Conservation (phyloP, 1,140 invertebrate genomes). For the Drosophila pallidifrons region DNA sequence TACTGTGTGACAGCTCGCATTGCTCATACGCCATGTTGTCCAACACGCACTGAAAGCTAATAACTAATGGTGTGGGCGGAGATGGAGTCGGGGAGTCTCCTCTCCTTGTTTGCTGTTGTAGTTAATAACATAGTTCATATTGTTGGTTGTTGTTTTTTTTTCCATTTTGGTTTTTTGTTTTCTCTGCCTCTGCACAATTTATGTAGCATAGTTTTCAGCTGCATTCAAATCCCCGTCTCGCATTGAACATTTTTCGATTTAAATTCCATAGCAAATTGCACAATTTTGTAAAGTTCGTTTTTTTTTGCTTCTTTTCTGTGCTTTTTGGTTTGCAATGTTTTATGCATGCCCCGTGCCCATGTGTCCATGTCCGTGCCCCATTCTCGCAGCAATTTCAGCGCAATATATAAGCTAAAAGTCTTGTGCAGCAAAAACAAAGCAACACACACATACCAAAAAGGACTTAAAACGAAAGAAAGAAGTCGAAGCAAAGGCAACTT, state of each 20-base stretch:
- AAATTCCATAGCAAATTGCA: slow-evolving; percentile 5
- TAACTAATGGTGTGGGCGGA: slow-evolving; percentile 25
- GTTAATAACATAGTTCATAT: slow-evolving; percentile 24
- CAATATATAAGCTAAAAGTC: slow-evolving; percentile 1
- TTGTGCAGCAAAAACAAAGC: neutral
- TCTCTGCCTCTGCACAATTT: slow-evolving; percentile 1
- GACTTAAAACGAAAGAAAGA: no score
- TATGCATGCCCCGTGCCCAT: neutral
- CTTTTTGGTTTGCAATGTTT: neutral
- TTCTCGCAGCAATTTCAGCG: slow-evolving; percentile 1
- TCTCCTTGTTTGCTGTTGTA: neutral
- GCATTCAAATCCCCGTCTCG: slow-evolving; percentile 2
- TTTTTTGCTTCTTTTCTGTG: neutral
- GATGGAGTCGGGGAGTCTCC: neutral
- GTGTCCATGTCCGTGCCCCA: neutral
- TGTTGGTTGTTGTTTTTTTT: neutral
- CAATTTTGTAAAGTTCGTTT: neutral
- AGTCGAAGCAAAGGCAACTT: no score
- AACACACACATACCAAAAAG: neutral
- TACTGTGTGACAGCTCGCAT: slow-evolving; percentile 40
- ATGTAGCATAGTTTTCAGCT: slow-evolving; percentile 16
- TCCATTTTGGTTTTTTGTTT: neutral
- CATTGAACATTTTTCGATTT: slow-evolving; percentile 5
- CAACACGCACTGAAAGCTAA: slow-evolving; percentile 45
- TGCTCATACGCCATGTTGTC: slow-evolving; percentile 51